Evolutionary conservation across 2,888 invertebrate genomes (phyloP).

Genomic region (Perizoma flavofasciatum): DNA sequence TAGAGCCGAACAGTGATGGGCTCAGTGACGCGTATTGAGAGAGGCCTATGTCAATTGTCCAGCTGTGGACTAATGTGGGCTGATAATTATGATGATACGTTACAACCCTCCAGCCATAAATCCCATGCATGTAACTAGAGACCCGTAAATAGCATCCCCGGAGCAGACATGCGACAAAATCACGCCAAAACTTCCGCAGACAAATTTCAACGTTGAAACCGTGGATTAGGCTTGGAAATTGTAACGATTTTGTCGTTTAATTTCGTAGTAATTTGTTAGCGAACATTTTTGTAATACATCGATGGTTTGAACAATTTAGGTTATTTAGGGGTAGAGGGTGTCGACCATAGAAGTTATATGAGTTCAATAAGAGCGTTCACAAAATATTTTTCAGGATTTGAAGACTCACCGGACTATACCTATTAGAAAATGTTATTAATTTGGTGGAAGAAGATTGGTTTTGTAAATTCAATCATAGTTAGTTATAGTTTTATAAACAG

Average conservation of each 20-base stretch:
- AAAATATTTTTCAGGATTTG: slow-evolving; percentile 58
- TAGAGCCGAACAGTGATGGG: too few relatives aligned
- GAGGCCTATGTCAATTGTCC: too few relatives aligned
- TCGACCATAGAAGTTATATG: slow-evolving; percentile 32
- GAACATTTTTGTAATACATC: slow-evolving; percentile 27
- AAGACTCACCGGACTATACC: too few relatives aligned
- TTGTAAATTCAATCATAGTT: too few relatives aligned
- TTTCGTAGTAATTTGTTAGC: slow-evolving; percentile 9
- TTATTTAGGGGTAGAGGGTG: slow-evolving; percentile 14
- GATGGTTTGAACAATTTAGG: slow-evolving; percentile 30
- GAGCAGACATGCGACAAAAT: slow-evolving; percentile 17
- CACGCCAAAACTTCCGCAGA: slow-evolving; percentile 11
- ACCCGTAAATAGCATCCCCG: slow-evolving; percentile 24
- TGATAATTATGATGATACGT: neutral
- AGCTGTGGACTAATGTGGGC: too few relatives aligned
- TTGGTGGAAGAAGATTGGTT: too few relatives aligned
- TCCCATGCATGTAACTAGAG: slow-evolving; percentile 27
- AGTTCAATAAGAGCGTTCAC: slow-evolving; percentile 25
- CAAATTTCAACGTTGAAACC: neutral
- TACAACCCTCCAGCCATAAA: slow-evolving; percentile 24
- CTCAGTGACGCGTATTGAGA: too few relatives aligned
- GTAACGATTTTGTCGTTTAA: slow-evolving; percentile 3
- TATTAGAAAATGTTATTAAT: too few relatives aligned
- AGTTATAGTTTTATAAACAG: too few relatives aligned
- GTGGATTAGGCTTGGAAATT: slow-evolving; percentile 15